Evolutionary conservation across 2,888 invertebrate genomes (phyloP), one percentile per base, ranked within the genome.

Genomic region (Zaprionus lineosus): DNA sequence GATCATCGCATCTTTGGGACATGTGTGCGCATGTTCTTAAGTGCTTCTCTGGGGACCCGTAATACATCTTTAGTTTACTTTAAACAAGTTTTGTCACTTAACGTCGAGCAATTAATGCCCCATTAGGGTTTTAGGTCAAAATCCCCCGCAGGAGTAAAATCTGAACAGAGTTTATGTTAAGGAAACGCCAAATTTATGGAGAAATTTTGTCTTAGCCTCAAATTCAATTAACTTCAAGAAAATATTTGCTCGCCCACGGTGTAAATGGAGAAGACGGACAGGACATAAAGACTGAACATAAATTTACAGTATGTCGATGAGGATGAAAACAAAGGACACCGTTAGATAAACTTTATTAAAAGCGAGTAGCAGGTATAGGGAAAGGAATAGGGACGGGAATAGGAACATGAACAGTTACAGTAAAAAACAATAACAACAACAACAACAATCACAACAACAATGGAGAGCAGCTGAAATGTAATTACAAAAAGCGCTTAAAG

Each of bases 161-260:
- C 60, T 53, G 47, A 39, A 46, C 50, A 41, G 31, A 63, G 69
- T 66, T 79, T 75, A 70, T 68, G 78, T 67, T 75, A 74, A 85
- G 68, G 61, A 84, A 67, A 70, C 58, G 55, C 43, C 39, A 67
- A 78, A 76, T 74, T 78, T 68, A 70, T 62, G 72, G 64, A n/a
- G n/a, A 67, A 73, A 70, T 73, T 76, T 39, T 28, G 33, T 48
- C 28, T 74, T 64, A 39, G 67, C 62, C 75, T 75, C 67, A 67
- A 86, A 86, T 86, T 84, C 84, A 87, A 86, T 86, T 86, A 87
- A 81, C 68, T 83, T 76, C 76, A 83, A 73, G 68, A 78, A 83
- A 84, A 84, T 74, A 84, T 78, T 78, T 84, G 82, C 60, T 59
- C 61, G 84, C 82, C 78, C 67, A 69, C 60, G 82, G 74, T 48